Evolutionary conservation across 2,888 invertebrate species (phyloP).

Genomic region (Mamestra brassicae): DNA sequence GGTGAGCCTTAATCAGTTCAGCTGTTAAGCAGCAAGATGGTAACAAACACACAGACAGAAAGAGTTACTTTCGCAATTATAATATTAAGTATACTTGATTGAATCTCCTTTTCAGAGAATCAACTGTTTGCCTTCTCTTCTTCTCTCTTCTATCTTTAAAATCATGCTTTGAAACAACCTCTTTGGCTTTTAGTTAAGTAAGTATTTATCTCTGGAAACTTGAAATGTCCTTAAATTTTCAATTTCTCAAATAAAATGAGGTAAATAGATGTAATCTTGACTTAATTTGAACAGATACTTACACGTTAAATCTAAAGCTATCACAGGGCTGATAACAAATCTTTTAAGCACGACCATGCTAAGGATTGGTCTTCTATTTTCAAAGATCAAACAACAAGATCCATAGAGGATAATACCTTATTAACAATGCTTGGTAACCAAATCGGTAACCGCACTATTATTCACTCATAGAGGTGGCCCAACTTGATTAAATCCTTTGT

Average conservation of each 20-base stretch:
- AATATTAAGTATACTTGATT: no score
- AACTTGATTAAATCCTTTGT: constrained; percentile 56
- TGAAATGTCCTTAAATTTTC: not conserved
- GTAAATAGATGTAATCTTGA: not conserved
- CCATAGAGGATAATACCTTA: constrained; percentile 14
- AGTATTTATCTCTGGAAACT: no score
- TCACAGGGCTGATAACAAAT: not conserved
- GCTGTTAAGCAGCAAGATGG: no score
- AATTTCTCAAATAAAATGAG: not conserved
- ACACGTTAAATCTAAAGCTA: not conserved
- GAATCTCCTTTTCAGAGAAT: not conserved
- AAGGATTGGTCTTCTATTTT: not conserved
- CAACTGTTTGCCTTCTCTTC: not conserved
- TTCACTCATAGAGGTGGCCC: constrained; percentile 3
- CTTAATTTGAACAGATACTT: not conserved
- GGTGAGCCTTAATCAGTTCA: no score
- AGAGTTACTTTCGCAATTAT: no score
- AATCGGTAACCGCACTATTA: constrained; percentile 27
- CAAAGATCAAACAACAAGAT: constrained; percentile 26
- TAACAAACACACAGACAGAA: no score
- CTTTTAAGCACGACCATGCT: not conserved
- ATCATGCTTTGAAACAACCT: not conserved
- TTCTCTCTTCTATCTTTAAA: not conserved
- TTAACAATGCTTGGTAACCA: constrained; percentile 5
- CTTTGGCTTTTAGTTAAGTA: not conserved